Evolutionary conservation across 1,140 invertebrate species (phyloP).

Genomic region (Rhynchophorus ferrugineus): DNA sequence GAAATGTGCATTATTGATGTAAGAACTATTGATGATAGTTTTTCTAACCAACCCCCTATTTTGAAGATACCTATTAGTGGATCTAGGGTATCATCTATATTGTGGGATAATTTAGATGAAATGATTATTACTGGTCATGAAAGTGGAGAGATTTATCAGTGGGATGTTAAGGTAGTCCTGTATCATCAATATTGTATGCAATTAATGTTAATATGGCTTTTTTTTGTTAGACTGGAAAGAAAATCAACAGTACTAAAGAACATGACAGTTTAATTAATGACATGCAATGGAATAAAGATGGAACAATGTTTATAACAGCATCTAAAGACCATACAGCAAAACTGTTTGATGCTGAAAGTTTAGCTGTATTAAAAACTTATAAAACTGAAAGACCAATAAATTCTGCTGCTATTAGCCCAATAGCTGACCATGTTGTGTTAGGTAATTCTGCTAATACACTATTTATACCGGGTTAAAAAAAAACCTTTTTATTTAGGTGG

Average conservation of each 20-base stretch:
- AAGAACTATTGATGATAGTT: constrained; percentile 58
- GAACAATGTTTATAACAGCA: constrained; percentile 93
- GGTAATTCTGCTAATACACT: constrained; percentile 3
- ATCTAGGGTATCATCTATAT: constrained; percentile 83
- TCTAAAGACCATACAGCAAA: constrained; percentile 92
- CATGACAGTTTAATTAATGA: constrained; percentile 89
- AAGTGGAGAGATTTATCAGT: constrained; percentile 82
- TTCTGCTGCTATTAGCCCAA: constrained; percentile 91
- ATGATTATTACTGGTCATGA: constrained; percentile 91
- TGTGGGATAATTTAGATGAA: constrained; percentile 90
- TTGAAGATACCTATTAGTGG: constrained; percentile 53
- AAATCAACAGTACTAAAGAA: constrained; percentile 65
- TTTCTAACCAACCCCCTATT: constrained; percentile 50
- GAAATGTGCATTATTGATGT: constrained; percentile 83
- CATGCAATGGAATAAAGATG: constrained; percentile 89
- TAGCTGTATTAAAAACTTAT: constrained; percentile 86
- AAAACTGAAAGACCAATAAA: constrained; percentile 96
- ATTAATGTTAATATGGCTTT: background rate
- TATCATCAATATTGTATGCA: background rate
- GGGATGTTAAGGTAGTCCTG: constrained; percentile 73
- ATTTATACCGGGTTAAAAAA: background rate
- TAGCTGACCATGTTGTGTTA: constrained; percentile 87
- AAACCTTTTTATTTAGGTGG: constrained; percentile 55
- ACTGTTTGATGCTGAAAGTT: constrained; percentile 79
- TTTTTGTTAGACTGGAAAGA: constrained; percentile 65